phyloP scores from a whole-genome alignment of 2,113 vertebrate genomes.

The Carlito syrichta region DNA sequence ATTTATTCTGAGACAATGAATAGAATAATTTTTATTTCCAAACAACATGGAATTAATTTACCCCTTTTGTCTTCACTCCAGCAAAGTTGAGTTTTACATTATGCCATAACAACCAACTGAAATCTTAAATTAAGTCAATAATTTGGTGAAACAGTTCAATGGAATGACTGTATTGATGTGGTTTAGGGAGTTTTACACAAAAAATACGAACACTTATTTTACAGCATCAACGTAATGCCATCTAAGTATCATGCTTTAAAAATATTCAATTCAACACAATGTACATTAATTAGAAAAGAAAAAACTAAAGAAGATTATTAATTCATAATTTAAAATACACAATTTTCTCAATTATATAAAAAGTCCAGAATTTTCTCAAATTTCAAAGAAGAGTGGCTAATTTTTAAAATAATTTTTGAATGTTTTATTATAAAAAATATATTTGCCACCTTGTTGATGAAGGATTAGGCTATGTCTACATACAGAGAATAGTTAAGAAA shows the following conservation, averaged over 20 bases:
- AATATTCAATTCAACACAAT: neutral
- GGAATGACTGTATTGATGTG: neutral
- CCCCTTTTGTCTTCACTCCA: neutral
- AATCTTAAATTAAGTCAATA: neutral
- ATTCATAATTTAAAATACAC: neutral
- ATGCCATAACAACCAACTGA: neutral
- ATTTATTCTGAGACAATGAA: slow-evolving; percentile 26
- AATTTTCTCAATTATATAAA: slow-evolving; percentile 28
- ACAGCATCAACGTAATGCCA: neutral
- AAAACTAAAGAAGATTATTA: neutral
- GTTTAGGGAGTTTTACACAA: neutral
- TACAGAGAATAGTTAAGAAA: slow-evolving; percentile 1
- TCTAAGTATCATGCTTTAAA: neutral
- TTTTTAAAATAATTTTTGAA: neutral
- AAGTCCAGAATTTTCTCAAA: neutral
- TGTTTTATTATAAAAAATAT: slow-evolving; percentile 21
- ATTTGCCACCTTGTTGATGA: neutral
- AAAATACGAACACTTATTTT: neutral
- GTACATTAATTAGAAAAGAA: neutral
- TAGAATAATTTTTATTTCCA: neutral
- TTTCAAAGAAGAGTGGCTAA: neutral
- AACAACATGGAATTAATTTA: neutral
- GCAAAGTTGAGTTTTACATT: neutral
- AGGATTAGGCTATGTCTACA: neutral
- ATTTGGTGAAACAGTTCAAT: slow-evolving; percentile 37